Evolutionary conservation across 2,113 vertebrate species (phyloP).

Genomic region (Osmerus eperlanus): DNA sequence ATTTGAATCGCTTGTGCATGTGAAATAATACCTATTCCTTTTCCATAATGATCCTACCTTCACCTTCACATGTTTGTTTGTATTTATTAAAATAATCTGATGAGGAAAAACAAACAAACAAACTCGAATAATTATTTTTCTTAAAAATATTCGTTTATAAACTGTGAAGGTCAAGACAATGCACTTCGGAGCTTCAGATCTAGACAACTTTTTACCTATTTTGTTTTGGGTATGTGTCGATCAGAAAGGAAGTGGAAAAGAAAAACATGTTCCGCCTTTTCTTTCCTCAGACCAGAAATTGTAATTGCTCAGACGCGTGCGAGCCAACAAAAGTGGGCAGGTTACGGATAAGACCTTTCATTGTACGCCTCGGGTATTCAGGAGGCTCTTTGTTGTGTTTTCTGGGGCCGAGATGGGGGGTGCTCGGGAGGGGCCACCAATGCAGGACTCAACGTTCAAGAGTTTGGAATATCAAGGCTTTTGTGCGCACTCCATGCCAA

Average conservation of each 20-base stretch:
- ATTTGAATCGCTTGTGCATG: no score
- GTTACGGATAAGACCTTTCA: conserved; percentile 20
- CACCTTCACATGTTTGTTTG: no score
- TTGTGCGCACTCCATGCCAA: conserved; percentile 65
- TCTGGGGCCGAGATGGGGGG: conserved; percentile 3
- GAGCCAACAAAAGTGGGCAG: conserved; percentile 44
- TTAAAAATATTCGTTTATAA: no score
- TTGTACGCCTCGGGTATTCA: conserved; percentile 33
- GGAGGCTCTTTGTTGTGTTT: conserved; percentile 30
- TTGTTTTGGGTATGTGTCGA: conserved; percentile 26
- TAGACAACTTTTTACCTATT: neutral
- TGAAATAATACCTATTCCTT: no score
- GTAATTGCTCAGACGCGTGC: conserved; percentile 66
- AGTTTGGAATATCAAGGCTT: conserved; percentile 50
- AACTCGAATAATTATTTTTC: no score
- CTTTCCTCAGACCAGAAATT: conserved; percentile 39
- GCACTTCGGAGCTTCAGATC: no score
- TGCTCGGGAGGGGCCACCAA: neutral
- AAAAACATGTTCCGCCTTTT: conserved; percentile 14
- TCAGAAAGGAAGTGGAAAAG: conserved; percentile 39
- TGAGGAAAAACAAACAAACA: no score
- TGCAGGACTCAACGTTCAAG: neutral
- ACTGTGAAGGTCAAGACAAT: no score
- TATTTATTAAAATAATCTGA: no score
- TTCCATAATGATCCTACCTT: no score